Evolutionary conservation across 1,140 invertebrate species (phyloP).

Genomic region (Drosophila insularis): DNA sequence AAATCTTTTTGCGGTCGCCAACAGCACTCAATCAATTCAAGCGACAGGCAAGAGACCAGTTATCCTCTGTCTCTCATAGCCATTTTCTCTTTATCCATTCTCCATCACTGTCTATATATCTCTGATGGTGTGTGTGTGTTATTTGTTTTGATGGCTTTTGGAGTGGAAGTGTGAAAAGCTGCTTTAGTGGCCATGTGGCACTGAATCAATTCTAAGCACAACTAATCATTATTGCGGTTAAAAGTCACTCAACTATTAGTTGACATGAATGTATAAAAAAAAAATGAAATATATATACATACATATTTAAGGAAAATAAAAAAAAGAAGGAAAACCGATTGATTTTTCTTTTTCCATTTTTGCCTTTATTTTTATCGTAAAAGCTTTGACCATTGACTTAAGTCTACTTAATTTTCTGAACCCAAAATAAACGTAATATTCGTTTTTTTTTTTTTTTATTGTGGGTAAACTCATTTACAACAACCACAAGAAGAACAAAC

Average conservation of each 20-base stretch:
- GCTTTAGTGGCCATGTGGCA: conserved; percentile 16
- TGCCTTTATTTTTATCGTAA: not conserved
- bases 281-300: not conserved
- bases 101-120: not conserved
- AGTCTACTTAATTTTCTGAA: not conserved
- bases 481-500: too few relatives aligned
- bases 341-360: not conserved
- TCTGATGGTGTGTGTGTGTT: not conserved
- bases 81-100: not conserved
- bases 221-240: conserved; percentile 14
- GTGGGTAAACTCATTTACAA: too few relatives aligned
- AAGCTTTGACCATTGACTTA: not conserved
- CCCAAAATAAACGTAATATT: not conserved
- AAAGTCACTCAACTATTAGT: conserved; percentile 1
- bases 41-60: conserved; percentile 5
- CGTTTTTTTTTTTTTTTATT: too few relatives aligned
- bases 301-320: not conserved
- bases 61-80: not conserved
- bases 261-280: not conserved
- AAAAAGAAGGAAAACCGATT: not conserved
- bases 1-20: conserved; percentile 69
- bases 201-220: conserved; percentile 17
- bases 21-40: conserved; percentile 71
- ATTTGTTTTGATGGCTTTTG: not conserved
- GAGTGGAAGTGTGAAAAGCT: conserved; percentile 2